Base-by-base conservation (phyloP, 1,140 invertebrate genomes). In the Aleiodes sp. region DNA sequence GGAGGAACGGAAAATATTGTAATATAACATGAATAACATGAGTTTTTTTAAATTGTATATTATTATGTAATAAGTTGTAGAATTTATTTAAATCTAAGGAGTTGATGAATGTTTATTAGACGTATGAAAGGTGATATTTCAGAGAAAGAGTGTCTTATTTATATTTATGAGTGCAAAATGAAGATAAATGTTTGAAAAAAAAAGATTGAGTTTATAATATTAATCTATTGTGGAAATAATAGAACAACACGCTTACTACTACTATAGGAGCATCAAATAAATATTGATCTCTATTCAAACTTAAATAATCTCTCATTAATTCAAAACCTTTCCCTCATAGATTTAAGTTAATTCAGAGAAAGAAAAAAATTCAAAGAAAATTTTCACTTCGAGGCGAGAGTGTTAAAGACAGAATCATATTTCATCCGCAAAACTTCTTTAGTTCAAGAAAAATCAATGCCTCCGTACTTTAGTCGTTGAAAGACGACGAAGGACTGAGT, bases 261-360 rank as follows among this genome's bases (percentile, higher is more conserved):
- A 82, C 65, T 75, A 76, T 82, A 82, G 75, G 78, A 86, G 79
- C 75, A 84, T 85, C 82, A 84, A 85, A 85, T 81, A 86, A 84
- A 80, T 78, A 80, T 81, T 84, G 84, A 86, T 85, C 84, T 86
- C 84, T 84, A 79, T 79, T 81, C 73, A 71, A 76, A 76, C 75
- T 67, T 75, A 64, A 76, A 70, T 24, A 31, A 52, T 52, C 26
- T 59, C 68, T 63, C 35, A 52, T 63, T 21, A 60, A 19, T 65
- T 37, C 52, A 10, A 9, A 19, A 46, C 10, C 19, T 21, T 9
- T 14, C 28, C 35, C 21, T 68, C 7, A n/a, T 4, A 26, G 7
- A 10, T 39, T 9, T 26, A 12, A 3, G 24, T 19, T 52, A 52
- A 31, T 10, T 39, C 35, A 52, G 28, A 26, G 19, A 26, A 46